phyloP scores from a whole-genome alignment of 2,113 vertebrate species.

The Corythornis madagascariensis region DNA sequence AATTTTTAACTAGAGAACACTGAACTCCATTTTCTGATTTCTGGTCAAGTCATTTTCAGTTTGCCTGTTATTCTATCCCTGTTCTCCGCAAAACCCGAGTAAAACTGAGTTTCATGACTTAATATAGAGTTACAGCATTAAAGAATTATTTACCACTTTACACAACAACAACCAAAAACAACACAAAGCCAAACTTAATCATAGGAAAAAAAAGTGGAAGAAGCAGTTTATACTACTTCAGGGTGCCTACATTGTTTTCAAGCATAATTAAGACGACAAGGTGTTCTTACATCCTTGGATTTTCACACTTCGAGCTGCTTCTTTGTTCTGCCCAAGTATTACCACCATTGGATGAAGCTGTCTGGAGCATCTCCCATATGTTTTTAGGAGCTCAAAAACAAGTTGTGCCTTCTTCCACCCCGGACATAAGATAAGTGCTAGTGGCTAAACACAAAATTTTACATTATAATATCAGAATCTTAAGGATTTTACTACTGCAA shows the following conservation, averaged over 20 bases:
- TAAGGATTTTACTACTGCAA: neutral
- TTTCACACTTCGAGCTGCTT: constrained; percentile 76
- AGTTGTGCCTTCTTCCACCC: constrained; percentile 87
- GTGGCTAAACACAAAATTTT: constrained; percentile 76
- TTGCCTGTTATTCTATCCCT: neutral
- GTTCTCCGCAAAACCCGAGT: neutral
- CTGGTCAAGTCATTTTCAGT: neutral
- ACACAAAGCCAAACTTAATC: too few relatives aligned
- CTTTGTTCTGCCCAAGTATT: constrained; percentile 80
- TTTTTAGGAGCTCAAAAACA: constrained; percentile 82
- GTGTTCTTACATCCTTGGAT: constrained; percentile 85
- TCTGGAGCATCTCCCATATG: constrained; percentile 8
- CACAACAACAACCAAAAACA: neutral
- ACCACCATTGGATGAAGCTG: constrained; percentile 75
- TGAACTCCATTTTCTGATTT: neutral
- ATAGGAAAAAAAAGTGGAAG: too few relatives aligned
- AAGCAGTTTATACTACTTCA: neutral
- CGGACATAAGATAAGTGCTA: constrained; percentile 87
- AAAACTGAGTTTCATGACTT: neutral
- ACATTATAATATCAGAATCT: neutral
- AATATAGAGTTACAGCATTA: neutral
- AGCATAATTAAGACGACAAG: neutral
- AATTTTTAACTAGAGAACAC: neutral
- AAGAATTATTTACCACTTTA: neutral
- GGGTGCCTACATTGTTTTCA: neutral